phyloP scores from a whole-genome alignment of 1,140 invertebrate species.

The Drosophila repletoides region DNA sequence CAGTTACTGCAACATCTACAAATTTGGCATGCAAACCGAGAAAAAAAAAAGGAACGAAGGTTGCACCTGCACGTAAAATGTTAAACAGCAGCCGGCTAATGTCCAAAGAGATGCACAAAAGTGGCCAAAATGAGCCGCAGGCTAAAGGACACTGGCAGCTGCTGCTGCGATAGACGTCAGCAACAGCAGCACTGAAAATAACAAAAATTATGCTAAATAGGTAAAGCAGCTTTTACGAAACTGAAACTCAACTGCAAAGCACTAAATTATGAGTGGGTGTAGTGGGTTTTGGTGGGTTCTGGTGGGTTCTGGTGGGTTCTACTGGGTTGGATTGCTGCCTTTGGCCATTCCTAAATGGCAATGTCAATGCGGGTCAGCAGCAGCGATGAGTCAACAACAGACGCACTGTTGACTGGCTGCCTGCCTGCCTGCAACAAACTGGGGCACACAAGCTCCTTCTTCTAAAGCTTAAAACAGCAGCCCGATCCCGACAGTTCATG shows the following conservation, averaged over 20 bases:
- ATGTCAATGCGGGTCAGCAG: slow-evolving; percentile 54
- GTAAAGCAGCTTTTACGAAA: slow-evolving; percentile 74
- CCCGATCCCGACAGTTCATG: background rate
- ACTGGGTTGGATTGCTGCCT: slow-evolving; percentile 1
- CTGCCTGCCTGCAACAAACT: slow-evolving; percentile 14
- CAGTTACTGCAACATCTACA: slow-evolving; percentile 5
- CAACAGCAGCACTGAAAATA: slow-evolving; percentile 35
- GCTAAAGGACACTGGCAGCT: slow-evolving; percentile 31
- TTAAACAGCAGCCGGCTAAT: slow-evolving; percentile 69
- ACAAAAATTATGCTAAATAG: slow-evolving; percentile 80
- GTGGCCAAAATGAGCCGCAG: slow-evolving; percentile 47
- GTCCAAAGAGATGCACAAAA: slow-evolving; percentile 67
- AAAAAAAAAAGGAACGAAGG: slow-evolving; percentile 16
- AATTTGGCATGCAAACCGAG: slow-evolving; percentile 33
- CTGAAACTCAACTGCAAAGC: slow-evolving; percentile 70
- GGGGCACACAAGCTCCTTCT: background rate
- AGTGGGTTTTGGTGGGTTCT: background rate
- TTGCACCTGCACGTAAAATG: slow-evolving; percentile 52
- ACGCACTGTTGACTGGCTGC: slow-evolving; percentile 4
- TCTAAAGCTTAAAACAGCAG: background rate
- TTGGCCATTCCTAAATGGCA: slow-evolving; percentile 47
- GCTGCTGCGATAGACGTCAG: slow-evolving; percentile 7
- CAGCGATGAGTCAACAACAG: slow-evolving; percentile 17
- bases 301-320: background rate
- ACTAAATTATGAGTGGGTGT: slow-evolving; percentile 58